These are phyloP conservation scores for Theretra japonica DNA, from an alignment of 2,888 invertebrate genomes.

Conservation along the genomic window DNA sequence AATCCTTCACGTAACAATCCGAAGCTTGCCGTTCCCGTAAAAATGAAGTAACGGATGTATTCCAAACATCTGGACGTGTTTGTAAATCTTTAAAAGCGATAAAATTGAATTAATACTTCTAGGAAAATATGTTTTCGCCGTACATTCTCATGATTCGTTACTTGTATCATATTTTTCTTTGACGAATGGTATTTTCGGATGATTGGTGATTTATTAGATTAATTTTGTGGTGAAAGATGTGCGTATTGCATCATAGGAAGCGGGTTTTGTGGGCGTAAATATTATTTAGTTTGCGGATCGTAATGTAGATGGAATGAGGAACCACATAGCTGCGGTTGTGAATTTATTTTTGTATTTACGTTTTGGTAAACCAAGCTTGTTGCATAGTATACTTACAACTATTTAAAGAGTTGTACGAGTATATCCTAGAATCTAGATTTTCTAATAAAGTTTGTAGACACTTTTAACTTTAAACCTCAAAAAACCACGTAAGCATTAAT, in stretches of 20 bases:
- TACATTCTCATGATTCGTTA: constrained; percentile 34
- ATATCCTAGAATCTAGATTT: too few species aligned
- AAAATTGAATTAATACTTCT: constrained; percentile 29
- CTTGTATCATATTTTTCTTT: constrained; percentile 23
- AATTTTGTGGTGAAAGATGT: constrained; percentile 23
- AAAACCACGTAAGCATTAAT: too few species aligned
- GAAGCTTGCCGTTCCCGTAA: constrained; percentile 38
- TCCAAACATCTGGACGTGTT: constrained; percentile 45
- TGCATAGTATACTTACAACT: neutral
- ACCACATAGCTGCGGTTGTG: neutral
- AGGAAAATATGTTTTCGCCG: constrained; percentile 27
- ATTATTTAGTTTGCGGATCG: neutral
- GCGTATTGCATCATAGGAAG: constrained; percentile 17
- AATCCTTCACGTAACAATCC: neutral
- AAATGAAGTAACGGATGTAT: constrained; percentile 44
- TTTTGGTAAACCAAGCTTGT: neutral
- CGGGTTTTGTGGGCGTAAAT: constrained; percentile 7
- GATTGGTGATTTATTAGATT: constrained; percentile 21
- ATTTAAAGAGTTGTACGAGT: too few species aligned
- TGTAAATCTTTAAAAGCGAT: constrained; percentile 42
- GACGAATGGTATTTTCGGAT: neutral
- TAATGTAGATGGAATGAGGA: neutral
- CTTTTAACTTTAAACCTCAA: too few species aligned
- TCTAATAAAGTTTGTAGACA: too few species aligned
- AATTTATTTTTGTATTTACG: neutral